A percentile compares a stretch with the other conserved stretches of the same genome.
Evolutionary conservation across 2,888 invertebrate species (phyloP).

Genomic region (Seira sanloemensis): DNA sequence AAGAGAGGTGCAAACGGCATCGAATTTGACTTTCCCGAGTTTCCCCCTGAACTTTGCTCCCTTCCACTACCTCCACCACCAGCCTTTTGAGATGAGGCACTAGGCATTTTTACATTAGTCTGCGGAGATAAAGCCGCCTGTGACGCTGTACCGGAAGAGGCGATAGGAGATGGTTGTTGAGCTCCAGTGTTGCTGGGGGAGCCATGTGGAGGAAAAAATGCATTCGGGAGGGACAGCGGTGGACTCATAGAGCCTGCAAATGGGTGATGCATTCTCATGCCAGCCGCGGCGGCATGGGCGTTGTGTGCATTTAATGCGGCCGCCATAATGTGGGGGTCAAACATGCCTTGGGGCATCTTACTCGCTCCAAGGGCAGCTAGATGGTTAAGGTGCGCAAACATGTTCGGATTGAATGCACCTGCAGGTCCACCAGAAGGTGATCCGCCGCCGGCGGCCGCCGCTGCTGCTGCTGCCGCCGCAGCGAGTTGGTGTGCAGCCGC

Average conservation of each 20-base stretch:
- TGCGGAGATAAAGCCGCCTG: neutral
- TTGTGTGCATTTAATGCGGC: slow-evolving; percentile 60
- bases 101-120: slow-evolving; percentile 54
- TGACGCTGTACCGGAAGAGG: neutral
- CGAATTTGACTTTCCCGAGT: slow-evolving; percentile 37
- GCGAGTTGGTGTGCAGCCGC: slow-evolving; percentile 58
- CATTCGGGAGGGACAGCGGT: slow-evolving; percentile 55
- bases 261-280: slow-evolving; percentile 64
- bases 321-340: slow-evolving; percentile 63
- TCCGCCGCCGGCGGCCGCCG: slow-evolving; percentile 28
- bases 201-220: slow-evolving; percentile 60
- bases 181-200: slow-evolving; percentile 18
- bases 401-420: slow-evolving; percentile 47
- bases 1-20: slow-evolving; percentile 54
- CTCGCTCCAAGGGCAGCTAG: slow-evolving; percentile 52
- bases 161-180: slow-evolving; percentile 32
- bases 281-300: slow-evolving; percentile 49
- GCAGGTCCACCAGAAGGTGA: slow-evolving; percentile 34
- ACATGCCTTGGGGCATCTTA: slow-evolving; percentile 54
- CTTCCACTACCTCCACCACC: neutral
- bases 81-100: slow-evolving; percentile 17
- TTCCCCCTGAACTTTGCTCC: neutral
- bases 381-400: slow-evolving; percentile 57
- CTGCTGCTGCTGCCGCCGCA: slow-evolving; percentile 42
- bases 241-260: slow-evolving; percentile 68